Base-by-base conservation (phyloP, 2,888 invertebrate genomes). In the Listrodromus nycthemerus region DNA sequence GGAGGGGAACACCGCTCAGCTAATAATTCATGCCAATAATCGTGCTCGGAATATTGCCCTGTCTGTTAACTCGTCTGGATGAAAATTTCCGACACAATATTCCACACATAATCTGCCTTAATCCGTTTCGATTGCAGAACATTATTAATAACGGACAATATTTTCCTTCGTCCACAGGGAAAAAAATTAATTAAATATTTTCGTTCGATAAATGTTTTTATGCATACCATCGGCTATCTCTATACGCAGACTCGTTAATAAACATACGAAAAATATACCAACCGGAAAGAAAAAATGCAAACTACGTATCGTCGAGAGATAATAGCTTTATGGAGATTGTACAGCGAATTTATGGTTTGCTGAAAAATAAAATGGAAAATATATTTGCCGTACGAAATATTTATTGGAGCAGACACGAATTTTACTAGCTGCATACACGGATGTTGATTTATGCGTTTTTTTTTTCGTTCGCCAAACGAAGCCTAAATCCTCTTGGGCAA, bases 11-110 rank as follows among this genome's bases (percentile, higher is more conserved):
- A 45, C 37, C 19, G 21, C 24, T 7, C 16, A n/a, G 30, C 33
- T 27, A 70, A 74, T 69, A 74, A 82, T 82, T 82, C 24, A 55
- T 69, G 52, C 69, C 30, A 74, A 82, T 74, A 78, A 71, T 78
- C 45, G 65, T 71, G 58, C 55, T 70, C 52, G 55, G 55, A 63
- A 74, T 78, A 78, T 63, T 30, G 8, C 27, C 63, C 24, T 6
- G 55, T 27, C 63, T 27, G 58, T 65, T 45, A 75, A 70, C 63
- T 55, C 37, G 24, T 45, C 48, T 10, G 2, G 41, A 65, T 73
- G 27, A 66, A 65, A 83, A 79, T 74, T 79, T 58, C 3, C 79
- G 50, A 8, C 37, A 10, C 27, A 48, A 33, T 75, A 66, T 65
- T 19, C 65, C 48, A 41, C 21, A 24, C 50, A 52, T 69, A 80